These are phyloP conservation scores for Microchirus variegatus DNA, from an alignment of 2,797 vertebrate species.

Conservation along the genomic window DNA sequence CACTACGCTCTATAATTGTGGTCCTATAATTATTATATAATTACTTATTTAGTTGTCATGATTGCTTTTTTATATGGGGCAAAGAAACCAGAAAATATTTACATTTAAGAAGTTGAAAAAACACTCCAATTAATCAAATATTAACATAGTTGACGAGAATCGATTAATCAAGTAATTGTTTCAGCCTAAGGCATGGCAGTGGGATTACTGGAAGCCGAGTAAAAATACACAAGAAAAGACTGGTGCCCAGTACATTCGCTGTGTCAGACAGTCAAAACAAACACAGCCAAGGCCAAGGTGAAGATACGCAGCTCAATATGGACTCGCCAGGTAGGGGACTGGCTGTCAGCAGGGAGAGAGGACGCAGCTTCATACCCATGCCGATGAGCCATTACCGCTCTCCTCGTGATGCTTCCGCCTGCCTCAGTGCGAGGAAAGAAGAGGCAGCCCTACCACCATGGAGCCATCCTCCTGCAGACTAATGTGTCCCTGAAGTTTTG, in stretches of 20 bases:
- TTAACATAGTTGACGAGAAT: too few species aligned
- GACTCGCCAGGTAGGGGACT: conserved; percentile 68
- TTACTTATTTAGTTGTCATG: too few species aligned
- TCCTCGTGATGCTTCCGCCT: conserved; percentile 53
- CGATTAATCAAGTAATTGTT: too few species aligned
- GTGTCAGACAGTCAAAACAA: conserved; percentile 81
- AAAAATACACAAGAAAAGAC: conserved; percentile 78
- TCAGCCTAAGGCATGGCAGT: too few species aligned
- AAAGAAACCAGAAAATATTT: too few species aligned
- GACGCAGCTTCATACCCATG: conserved; percentile 74
- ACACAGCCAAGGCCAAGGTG: conserved; percentile 71
- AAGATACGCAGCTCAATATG: conserved; percentile 77
- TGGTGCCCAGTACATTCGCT: conserved; percentile 76
- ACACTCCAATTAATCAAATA: too few species aligned
- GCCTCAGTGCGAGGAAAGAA: conserved; percentile 56
- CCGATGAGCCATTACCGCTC: conserved; percentile 76
- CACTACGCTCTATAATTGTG: too few species aligned
- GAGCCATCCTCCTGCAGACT: conserved; percentile 73
- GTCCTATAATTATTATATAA: too few species aligned
- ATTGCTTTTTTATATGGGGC: too few species aligned
- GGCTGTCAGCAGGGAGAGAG: conserved; percentile 72
- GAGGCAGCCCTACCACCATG: conserved; percentile 61
- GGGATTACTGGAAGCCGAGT: conserved; percentile 66
- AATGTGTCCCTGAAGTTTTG: conserved; percentile 87
- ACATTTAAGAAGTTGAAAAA: too few species aligned